phyloP scores from a whole-genome alignment of 2,888 invertebrate genomes.

The Agonopterix heracliana region DNA sequence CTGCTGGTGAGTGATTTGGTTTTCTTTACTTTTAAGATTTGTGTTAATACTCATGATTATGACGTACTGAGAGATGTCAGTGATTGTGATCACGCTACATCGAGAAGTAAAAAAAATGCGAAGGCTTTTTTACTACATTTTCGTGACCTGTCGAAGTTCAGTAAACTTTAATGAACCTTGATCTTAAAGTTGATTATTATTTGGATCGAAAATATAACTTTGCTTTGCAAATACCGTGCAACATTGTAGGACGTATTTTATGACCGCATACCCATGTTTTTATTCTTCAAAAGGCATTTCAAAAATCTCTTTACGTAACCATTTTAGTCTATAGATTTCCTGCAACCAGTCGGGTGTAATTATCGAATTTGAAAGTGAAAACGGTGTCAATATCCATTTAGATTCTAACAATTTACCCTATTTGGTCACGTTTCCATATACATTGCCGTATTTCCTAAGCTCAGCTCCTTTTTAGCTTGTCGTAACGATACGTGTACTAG shows the following conservation, averaged over 20 bases:
- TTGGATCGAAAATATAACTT: too few relatives aligned
- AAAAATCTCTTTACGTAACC: too few relatives aligned
- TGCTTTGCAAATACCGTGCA: too few relatives aligned
- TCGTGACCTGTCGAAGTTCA: too few relatives aligned
- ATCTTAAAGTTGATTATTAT: too few relatives aligned
- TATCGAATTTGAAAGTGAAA: slow-evolving; percentile 5
- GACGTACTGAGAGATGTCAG: neutral
- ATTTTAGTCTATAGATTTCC: too few relatives aligned
- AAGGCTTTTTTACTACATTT: too few relatives aligned
- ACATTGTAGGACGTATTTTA: too few relatives aligned
- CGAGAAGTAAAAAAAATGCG: too few relatives aligned
- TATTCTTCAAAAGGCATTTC: too few relatives aligned
- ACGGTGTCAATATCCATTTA: slow-evolving; percentile 3
- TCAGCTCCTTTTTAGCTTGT: slow-evolving; percentile 18
- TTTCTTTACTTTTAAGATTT: neutral
- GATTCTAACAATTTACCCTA: slow-evolving; percentile 24
- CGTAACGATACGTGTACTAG: slow-evolving; percentile 6
- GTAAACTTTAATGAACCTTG: too few relatives aligned
- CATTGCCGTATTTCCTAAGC: slow-evolving; percentile 20
- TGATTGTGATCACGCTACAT: neutral
- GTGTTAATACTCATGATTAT: neutral
- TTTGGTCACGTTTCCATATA: slow-evolving; percentile 29
- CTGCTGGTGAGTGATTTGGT: slow-evolving; percentile 81
- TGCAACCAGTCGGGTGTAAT: neutral
- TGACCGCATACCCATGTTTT: too few relatives aligned